phyloP scores from a whole-genome alignment of 2,888 invertebrate genomes.

The Pseudeuparius sepicola region DNA sequence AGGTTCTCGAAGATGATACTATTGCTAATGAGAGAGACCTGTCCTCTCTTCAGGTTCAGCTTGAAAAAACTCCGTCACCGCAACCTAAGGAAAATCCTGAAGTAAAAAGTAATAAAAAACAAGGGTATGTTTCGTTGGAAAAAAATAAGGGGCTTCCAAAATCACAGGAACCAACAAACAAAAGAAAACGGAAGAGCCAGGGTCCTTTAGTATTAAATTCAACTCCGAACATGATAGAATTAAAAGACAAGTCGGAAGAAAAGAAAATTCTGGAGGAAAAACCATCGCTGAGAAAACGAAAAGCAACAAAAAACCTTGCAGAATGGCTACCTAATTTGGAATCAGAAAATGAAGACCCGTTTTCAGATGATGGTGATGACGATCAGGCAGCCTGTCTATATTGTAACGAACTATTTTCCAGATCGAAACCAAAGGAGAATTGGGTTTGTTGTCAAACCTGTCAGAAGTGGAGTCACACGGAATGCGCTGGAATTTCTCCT shows the following conservation, averaged over 20 bases:
- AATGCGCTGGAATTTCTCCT: slow-evolving; percentile 23
- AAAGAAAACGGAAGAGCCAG: slow-evolving; percentile 2
- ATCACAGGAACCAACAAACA: neutral
- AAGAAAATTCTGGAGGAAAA: no score
- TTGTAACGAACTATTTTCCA: slow-evolving; percentile 3
- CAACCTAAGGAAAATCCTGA: no score
- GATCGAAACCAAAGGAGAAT: slow-evolving; percentile 2
- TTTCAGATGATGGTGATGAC: neutral
- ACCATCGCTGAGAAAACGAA: slow-evolving; percentile 4
- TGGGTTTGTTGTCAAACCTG: no score
- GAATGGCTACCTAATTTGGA: no score
- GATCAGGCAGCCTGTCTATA: no score
- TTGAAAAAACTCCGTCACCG: slow-evolving; percentile 3
- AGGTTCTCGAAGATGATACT: no score
- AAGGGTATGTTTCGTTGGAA: no score
- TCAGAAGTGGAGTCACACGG: no score
- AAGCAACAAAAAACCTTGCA: slow-evolving; percentile 4
- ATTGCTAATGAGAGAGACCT: no score
- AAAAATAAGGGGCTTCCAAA: no score
- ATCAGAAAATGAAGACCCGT: slow-evolving; percentile 2
- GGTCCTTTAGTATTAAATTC: neutral
- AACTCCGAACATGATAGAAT: slow-evolving; percentile 2
- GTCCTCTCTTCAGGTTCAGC: neutral
- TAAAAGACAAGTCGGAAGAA: slow-evolving; percentile 6
- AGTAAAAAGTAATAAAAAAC: no score